Base-by-base conservation (phyloP, 2,888 invertebrate genomes). In the Cremastinae sp. region DNA sequence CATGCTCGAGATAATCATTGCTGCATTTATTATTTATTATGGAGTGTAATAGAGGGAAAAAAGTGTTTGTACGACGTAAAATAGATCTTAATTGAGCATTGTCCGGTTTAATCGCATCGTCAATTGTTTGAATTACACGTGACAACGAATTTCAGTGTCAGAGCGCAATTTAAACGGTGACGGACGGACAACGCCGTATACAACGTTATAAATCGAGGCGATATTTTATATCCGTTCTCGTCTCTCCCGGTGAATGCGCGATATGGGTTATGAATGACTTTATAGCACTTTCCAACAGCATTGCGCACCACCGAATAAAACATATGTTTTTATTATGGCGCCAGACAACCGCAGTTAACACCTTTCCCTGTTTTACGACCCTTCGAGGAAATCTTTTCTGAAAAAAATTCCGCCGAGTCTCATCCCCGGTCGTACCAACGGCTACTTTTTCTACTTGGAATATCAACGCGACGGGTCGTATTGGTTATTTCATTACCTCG, bases 321-420 rank as follows among this genome's bases (percentile, higher is more conserved):
- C 80, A 80, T 79, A 75, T 77, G 79, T 81, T 83, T 82, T 83
- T 82, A 83, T 80, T 80, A 78, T 72, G 82, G 80, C 82, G 82
- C 82, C 83, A 81, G 80, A 66, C 79, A 79, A 78, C 75, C 75
- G 73, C 79, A 78, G 79, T 82, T 82, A 83, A 82, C 81, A 81
- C 81, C 78, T 80, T 74, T 69, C 68, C 38, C 58, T 49, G 49
- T 51, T 76, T 76, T 76, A 76, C 73, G 73, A 69, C 73, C 54
- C 53, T 76, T 59, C 59, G 49, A 54, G n/a, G 49, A 70, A 74
- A 61, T 74, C 66, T 74, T 68, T 74, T 79, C 36, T 56, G 47
- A 47, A 22, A 73, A 64, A 70, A 41, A 28, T 64, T 47, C 41
- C 20, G 7, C 18, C 38, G 22, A 28, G 53, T 73, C 43, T 34